These are phyloP conservation scores for Terebella lapidaria DNA, from an alignment of 2,888 invertebrate species.

Conservation along the genomic window DNA sequence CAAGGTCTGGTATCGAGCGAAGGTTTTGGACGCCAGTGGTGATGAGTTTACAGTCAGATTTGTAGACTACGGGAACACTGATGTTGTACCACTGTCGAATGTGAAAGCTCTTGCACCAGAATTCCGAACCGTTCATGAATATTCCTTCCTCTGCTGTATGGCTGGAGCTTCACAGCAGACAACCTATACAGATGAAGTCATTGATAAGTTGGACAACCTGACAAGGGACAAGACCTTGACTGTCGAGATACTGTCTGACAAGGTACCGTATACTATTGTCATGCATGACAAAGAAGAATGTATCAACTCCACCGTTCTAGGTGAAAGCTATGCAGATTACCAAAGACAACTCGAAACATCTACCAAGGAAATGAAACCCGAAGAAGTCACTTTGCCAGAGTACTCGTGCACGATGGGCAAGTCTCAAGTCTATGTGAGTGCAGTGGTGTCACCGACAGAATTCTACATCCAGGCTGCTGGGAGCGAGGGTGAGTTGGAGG, in stretches of 20 bases:
- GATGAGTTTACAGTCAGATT: conserved; percentile 17
- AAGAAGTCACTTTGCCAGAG: too few relatives aligned
- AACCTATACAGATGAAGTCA: not conserved
- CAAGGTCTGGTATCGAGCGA: conserved; percentile 40
- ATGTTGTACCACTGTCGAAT: conserved; percentile 26
- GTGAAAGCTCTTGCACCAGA: conserved; percentile 32
- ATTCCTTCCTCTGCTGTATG: conserved; percentile 25
- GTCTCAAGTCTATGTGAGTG: too few relatives aligned
- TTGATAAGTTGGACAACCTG: conserved; percentile 12
- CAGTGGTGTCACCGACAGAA: too few relatives aligned
- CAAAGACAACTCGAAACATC: too few relatives aligned
- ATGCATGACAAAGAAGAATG: not conserved
- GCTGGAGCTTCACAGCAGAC: conserved; percentile 22
- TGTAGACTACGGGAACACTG: conserved; percentile 47
- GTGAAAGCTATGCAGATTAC: not conserved
- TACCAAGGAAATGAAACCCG: too few relatives aligned
- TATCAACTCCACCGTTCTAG: not conserved
- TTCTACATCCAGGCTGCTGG: conserved; percentile 31
- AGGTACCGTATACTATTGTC: not conserved
- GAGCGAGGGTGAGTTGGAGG: conserved; percentile 20
- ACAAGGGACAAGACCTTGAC: conserved; percentile 3
- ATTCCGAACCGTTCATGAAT: conserved; percentile 32
- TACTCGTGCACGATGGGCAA: too few relatives aligned
- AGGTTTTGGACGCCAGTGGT: not conserved
- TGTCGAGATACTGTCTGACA: not conserved